Percentiles rank a stretch among this genome's conserved stretches.
Evolutionary conservation across 2,888 invertebrate species (phyloP).

Genomic region (Lasioglossum oenotherae): DNA sequence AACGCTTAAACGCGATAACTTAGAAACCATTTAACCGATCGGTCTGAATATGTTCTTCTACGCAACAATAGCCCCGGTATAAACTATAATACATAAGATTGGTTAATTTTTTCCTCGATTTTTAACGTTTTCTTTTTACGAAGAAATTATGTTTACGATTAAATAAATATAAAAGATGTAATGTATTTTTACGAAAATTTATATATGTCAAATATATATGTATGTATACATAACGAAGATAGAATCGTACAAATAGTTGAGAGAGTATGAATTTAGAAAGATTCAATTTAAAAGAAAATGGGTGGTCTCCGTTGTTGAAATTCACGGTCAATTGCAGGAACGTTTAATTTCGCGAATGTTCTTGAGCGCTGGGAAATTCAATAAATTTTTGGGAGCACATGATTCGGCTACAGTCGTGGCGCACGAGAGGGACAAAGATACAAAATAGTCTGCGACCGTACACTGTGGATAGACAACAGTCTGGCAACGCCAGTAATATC

Average conservation of each 20-base stretch:
- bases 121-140: too few relatives aligned
- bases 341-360: not conserved
- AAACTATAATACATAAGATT: too few relatives aligned
- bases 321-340: not conserved
- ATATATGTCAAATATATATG: too few relatives aligned
- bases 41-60: too few relatives aligned
- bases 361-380: not conserved
- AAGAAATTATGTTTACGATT: too few relatives aligned
- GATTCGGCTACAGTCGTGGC: not conserved
- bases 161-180: too few relatives aligned
- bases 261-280: not conserved
- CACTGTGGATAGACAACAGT: conserved; percentile 38
- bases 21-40: too few relatives aligned
- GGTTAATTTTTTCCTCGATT: too few relatives aligned
- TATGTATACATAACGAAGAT: too few relatives aligned
- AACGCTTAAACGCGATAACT: too few relatives aligned
- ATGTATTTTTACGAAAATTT: too few relatives aligned
- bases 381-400: conserved; percentile 18
- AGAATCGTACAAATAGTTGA: not conserved
- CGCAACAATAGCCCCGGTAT: too few relatives aligned
- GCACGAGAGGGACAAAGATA: conserved; percentile 42
- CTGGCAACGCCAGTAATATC: conserved; percentile 68
- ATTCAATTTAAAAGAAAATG: not conserved
- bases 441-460: conserved; percentile 30
- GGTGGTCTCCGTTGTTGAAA: not conserved